Percentiles rank a stretch among this genome's conserved stretches.
Conservation (phyloP, 35 echinoderm and acorn worm genomes). For the Ptychodera flava region DNA sequence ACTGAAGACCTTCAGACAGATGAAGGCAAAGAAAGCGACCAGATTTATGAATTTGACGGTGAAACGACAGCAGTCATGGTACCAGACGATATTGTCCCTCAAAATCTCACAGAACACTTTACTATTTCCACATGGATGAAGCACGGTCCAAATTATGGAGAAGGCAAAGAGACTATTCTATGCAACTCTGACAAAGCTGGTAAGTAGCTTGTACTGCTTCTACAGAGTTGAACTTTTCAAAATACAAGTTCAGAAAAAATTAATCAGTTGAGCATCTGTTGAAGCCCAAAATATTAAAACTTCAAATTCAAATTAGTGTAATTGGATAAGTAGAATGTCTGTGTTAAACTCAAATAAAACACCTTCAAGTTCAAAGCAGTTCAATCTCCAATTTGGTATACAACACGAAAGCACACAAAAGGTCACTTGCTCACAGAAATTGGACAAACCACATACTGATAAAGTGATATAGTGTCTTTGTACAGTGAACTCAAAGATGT, state of each 20-base stretch:
- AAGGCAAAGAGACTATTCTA: conserved; percentile 82
- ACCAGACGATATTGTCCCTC: conserved; percentile 53
- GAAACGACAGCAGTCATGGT: conserved; percentile 51
- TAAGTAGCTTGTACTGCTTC: conserved; percentile 31
- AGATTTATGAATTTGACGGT: conserved; percentile 88
- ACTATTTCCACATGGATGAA: conserved; percentile 94
- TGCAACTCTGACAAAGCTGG: conserved; percentile 79
- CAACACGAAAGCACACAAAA: no score
- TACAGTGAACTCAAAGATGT: no score
- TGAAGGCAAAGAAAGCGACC: conserved; percentile 83
- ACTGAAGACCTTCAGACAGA: conserved; percentile 72
- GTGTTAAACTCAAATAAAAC: no score
- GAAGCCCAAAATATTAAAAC: neutral
- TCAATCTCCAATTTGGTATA: no score
- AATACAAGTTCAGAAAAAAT: no score
- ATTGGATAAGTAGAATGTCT: neutral
- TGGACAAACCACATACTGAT: no score
- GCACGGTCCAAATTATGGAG: conserved; percentile 41
- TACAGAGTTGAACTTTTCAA: no score
- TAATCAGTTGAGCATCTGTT: neutral
- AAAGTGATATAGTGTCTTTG: no score
- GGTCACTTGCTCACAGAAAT: no score
- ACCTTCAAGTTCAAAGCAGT: no score
- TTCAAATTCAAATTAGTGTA: neutral
- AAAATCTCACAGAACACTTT: conserved; percentile 66